Conservation (phyloP, 1,140 invertebrate species). For the Anastrepha obliqua region DNA sequence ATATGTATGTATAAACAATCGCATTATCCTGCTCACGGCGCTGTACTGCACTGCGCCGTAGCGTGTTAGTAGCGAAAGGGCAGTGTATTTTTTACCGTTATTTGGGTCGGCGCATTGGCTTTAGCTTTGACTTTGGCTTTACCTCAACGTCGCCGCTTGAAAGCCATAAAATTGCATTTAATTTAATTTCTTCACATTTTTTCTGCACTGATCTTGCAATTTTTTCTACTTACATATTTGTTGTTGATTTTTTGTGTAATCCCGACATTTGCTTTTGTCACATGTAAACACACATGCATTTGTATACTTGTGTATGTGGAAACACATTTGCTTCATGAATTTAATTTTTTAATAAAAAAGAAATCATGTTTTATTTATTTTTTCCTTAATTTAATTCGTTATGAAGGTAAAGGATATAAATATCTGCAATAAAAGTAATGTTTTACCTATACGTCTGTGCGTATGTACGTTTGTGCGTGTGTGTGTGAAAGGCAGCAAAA, state of each 20-base stretch:
- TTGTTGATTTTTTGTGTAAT: conserved; percentile 33
- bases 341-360: conserved; percentile 27
- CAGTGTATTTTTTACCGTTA: neutral
- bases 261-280: conserved; percentile 35
- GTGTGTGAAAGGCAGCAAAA: neutral
- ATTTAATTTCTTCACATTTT: conserved; percentile 49
- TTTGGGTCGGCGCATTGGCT: conserved; percentile 33
- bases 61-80: neutral
- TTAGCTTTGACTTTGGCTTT: conserved; percentile 48
- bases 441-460: neutral
- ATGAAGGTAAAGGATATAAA: neutral
- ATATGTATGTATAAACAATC: neutral
- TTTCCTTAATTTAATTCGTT: conserved; percentile 45
- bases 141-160: conserved; percentile 38
- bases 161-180: conserved; percentile 53
- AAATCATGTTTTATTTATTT: neutral
- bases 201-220: conserved; percentile 42
- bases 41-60: neutral
- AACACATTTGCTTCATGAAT: conserved; percentile 7
- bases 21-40: neutral
- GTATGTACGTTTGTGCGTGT: neutral
- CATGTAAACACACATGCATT: neutral
- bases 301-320: neutral
- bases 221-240: neutral
- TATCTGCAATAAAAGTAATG: neutral